A percentile compares a stretch with the other conserved stretches of the same genome.
Evolutionary conservation across 1,140 invertebrate genomes (phyloP).

Genomic region (Tribolium madens): DNA sequence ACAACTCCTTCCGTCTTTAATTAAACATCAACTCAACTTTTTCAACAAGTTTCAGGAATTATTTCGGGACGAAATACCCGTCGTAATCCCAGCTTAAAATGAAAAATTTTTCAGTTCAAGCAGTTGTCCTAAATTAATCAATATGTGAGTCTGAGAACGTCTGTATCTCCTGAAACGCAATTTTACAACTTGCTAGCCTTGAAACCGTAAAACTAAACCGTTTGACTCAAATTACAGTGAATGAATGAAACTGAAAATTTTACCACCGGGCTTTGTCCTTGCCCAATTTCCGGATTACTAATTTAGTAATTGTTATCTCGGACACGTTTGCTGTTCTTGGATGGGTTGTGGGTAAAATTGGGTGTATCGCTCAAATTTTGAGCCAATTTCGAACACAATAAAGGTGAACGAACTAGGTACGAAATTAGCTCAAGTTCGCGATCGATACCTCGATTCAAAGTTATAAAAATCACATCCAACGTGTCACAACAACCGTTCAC

Average conservation of each 20-base stretch:
- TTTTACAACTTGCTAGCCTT: background rate
- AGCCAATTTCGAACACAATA: slow-evolving; percentile 14
- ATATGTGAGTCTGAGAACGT: background rate
- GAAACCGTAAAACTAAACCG: background rate
- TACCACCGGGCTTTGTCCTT: background rate
- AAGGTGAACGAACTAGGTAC: slow-evolving; percentile 13
- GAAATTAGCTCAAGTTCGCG: no score
- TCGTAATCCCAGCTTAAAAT: no score
- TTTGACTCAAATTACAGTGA: background rate
- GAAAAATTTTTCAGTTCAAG: background rate
- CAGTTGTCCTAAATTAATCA: background rate
- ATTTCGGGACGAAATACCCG: background rate
- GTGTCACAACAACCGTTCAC: background rate
- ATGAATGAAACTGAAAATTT: background rate
- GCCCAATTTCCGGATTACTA: background rate
- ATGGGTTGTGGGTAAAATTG: background rate
- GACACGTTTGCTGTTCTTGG: background rate
- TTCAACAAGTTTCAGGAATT: background rate
- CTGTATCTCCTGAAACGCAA: background rate
- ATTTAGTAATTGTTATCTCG: background rate
- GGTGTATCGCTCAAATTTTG: slow-evolving; percentile 32
- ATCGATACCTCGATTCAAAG: no score
- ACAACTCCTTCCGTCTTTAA: background rate
- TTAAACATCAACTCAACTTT: background rate
- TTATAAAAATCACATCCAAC: background rate